These are phyloP conservation scores for Scatophagus argus DNA, from an alignment of 2,113 vertebrate genomes.

Conservation along the genomic window DNA sequence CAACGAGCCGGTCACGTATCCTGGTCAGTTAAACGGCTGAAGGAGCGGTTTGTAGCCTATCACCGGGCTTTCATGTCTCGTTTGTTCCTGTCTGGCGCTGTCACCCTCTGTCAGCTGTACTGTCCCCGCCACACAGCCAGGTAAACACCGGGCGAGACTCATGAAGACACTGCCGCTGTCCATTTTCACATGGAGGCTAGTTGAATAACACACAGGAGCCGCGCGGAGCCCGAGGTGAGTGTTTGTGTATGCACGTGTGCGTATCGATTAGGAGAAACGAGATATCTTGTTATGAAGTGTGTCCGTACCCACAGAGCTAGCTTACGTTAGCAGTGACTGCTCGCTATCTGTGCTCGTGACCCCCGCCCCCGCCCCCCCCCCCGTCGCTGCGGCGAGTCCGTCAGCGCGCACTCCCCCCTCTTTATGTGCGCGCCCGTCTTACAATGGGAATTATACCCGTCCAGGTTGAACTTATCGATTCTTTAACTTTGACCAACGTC, in stretches of 20 bases:
- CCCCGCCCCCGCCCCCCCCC: neutral
- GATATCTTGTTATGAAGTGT: neutral
- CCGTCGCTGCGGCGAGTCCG: constrained; percentile 45
- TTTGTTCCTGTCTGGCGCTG: constrained; percentile 67
- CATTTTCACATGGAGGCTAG: constrained; percentile 67
- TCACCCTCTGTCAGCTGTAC: constrained; percentile 68
- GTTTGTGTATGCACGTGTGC: neutral
- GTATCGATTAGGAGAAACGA: neutral
- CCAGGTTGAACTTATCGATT: constrained; percentile 43
- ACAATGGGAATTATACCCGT: constrained; percentile 68
- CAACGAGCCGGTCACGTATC: constrained; percentile 28
- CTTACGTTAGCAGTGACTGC: constrained; percentile 33
- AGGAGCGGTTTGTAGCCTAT: constrained; percentile 14
- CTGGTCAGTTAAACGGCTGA: constrained; percentile 5
- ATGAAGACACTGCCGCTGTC: constrained; percentile 55
- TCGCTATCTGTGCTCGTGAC: constrained; percentile 19
- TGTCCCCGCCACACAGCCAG: constrained; percentile 50
- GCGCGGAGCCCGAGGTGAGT: constrained; percentile 77
- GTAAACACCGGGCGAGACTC: constrained; percentile 67
- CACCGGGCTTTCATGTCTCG: constrained; percentile 36
- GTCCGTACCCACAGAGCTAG: constrained; percentile 22
- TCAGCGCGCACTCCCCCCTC: constrained; percentile 44
- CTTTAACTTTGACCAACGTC: constrained; percentile 10
- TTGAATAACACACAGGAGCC: constrained; percentile 40
- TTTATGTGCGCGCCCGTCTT: constrained; percentile 56